phyloP scores from a whole-genome alignment of 2,113 vertebrate species.

The Xyrauchen texanus region DNA sequence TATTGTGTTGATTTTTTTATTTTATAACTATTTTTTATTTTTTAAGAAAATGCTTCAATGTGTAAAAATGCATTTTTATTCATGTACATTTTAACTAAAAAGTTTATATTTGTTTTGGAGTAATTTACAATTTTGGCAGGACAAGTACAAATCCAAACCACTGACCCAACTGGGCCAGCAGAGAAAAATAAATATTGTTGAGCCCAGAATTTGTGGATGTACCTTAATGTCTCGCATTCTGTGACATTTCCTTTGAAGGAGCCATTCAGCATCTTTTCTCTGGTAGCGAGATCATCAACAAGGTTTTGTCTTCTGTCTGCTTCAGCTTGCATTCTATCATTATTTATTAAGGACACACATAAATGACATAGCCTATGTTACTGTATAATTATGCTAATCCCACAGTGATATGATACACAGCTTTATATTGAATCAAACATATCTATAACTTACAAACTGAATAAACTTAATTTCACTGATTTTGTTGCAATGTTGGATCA shows the following conservation, averaged over 20 bases:
- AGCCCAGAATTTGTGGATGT: slow-evolving; percentile 30
- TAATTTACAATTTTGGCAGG: no score
- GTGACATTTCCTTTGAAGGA: slow-evolving; percentile 83
- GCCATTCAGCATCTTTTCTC: slow-evolving; percentile 85
- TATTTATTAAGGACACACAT: slow-evolving; percentile 54
- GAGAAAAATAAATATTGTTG: no score
- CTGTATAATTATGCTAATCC: not conserved
- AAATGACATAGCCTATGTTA: not conserved
- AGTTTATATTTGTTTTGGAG: no score
- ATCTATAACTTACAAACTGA: not conserved
- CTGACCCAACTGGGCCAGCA: no score
- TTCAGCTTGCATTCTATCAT: slow-evolving; percentile 88
- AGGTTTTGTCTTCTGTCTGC: slow-evolving; percentile 92
- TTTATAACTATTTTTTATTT: no score
- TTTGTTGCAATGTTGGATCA: no score
- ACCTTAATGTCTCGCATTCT: slow-evolving; percentile 78
- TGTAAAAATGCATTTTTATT: no score
- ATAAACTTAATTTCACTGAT: no score
- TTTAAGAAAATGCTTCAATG: no score
- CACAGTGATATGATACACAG: not conserved
- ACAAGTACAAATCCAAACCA: no score
- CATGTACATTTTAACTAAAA: no score
- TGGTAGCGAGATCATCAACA: slow-evolving; percentile 88
- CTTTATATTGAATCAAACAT: not conserved
- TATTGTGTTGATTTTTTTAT: no score